A percentile compares a stretch with the other conserved stretches of the same genome.
phyloP scores from a whole-genome alignment of 2,113 vertebrate genomes.

The Zosterops lateralis region DNA sequence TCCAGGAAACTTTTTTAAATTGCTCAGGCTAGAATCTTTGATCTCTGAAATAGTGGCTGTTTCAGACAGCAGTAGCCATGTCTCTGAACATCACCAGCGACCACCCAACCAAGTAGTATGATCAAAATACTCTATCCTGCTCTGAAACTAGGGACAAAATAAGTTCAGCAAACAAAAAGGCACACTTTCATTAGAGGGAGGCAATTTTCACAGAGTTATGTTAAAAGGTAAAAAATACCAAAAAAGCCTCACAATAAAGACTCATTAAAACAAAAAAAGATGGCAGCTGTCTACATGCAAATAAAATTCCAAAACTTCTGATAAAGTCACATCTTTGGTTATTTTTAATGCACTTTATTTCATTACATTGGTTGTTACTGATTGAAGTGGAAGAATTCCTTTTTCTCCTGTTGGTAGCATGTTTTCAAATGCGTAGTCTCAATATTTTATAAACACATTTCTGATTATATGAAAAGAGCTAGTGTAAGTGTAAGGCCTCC shows the following conservation, averaged over 20 bases:
- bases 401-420: neutral
- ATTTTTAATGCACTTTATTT: neutral
- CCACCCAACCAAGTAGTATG: neutral
- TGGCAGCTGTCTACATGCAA: fast-evolving
- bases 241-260: neutral
- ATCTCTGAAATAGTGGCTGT: neutral
- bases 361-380: neutral
- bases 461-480: slow-evolving; percentile 30
- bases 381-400: neutral
- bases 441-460: slow-evolving; percentile 21
- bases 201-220: neutral
- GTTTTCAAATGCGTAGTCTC: neutral
- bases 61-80: neutral
- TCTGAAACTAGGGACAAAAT: neutral
- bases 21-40: neutral
- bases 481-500: slow-evolving; percentile 23
- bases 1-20: neutral
- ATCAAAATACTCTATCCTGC: neutral
- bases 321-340: neutral
- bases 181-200: neutral
- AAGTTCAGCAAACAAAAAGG: neutral
- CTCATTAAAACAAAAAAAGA: neutral
- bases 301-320: neutral
- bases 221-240: neutral
- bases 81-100: neutral